Base-by-base conservation (phyloP, 2,113 vertebrate species). In the Eclectus roratus region DNA sequence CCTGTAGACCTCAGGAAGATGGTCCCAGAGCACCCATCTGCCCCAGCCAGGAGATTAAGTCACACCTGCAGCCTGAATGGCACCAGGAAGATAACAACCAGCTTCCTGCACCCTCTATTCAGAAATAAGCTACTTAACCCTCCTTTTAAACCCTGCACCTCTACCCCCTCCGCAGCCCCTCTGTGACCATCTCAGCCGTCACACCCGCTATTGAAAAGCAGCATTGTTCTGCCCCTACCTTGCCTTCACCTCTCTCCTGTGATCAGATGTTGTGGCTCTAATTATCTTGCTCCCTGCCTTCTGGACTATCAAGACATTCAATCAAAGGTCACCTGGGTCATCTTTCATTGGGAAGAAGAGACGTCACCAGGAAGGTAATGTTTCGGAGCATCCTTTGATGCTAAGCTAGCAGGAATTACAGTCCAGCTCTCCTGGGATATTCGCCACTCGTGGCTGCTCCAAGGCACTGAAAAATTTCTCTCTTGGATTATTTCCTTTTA, bases 351-450 rank as follows among this genome's bases (percentile, higher is more conserved):
- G 92, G 94, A 96, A 96, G 93, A 95, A 80, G 95, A 91, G 93
- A 97, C 21, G 39, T 94, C 90, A 90, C 92, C 82, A 80, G 80
- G 94, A 91, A 96, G 94, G 95, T 96, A 95, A 71, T 78, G 88
- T 96, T 97, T 96, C 93, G 78, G 85, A 91, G 91, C 82, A 72
- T 91, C 94, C 95, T 97, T 97, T 97, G 95, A 97, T 97, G 95
- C 94, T 91, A 46, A 93, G 29, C 58, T 55, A 52, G 94, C 80
- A 94, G 87, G 89, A 96, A 97, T 96, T 84, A 86, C 78, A 92
- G 69, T 39, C 80, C 87, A 66, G 91, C 68, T 93, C 91, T 88
- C 93, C 79, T 2, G 35, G 91, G 77, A 58, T 66, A 58, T 83
- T 61, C 58, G 7, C 78, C 55, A 6, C 56, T 64, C 15, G 1